Percentiles rank a stretch among this genome's conserved stretches.
These are phyloP conservation scores for Bovichtus diacanthus DNA, from an alignment of 2,797 vertebrate genomes.

Conservation along the genomic window DNA sequence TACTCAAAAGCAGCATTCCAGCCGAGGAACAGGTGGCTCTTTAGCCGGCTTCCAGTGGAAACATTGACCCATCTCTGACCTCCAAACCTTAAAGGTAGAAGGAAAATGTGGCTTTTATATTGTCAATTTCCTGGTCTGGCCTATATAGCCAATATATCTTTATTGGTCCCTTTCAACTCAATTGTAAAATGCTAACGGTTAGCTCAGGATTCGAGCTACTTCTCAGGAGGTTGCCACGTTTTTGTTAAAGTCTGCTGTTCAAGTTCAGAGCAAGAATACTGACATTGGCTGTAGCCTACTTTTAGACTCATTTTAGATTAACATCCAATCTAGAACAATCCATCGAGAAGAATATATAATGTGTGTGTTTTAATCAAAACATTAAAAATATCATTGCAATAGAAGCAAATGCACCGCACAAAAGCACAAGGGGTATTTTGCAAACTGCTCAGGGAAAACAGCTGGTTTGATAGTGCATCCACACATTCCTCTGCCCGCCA, in stretches of 20 bases:
- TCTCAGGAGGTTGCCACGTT: background rate
- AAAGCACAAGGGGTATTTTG: slow-evolving; percentile 22
- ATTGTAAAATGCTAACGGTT: background rate
- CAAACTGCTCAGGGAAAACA: slow-evolving; percentile 54
- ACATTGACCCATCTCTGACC: background rate
- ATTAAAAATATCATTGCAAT: slow-evolving; percentile 10
- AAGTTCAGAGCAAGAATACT: background rate
- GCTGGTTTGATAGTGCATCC: slow-evolving; percentile 64
- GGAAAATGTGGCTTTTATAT: background rate
- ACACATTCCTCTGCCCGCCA: slow-evolving; percentile 57
- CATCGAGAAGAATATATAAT: background rate
- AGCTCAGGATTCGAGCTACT: background rate
- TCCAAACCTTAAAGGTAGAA: background rate
- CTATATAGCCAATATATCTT: background rate
- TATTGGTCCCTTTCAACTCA: slow-evolving; percentile 2
- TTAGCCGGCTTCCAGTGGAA: slow-evolving; percentile 2
- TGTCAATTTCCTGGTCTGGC: slow-evolving; percentile 5
- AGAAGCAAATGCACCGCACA: background rate
- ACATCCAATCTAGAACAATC: background rate
- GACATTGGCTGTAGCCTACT: background rate
- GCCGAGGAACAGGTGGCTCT: slow-evolving; percentile 42
- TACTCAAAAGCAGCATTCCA: slow-evolving; percentile 3
- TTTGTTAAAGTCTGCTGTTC: background rate
- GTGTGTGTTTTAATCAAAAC: background rate
- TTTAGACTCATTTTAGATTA: background rate